phyloP scores from a whole-genome alignment of 2,113 vertebrate genomes.

The Ceyx cyanopectus region DNA sequence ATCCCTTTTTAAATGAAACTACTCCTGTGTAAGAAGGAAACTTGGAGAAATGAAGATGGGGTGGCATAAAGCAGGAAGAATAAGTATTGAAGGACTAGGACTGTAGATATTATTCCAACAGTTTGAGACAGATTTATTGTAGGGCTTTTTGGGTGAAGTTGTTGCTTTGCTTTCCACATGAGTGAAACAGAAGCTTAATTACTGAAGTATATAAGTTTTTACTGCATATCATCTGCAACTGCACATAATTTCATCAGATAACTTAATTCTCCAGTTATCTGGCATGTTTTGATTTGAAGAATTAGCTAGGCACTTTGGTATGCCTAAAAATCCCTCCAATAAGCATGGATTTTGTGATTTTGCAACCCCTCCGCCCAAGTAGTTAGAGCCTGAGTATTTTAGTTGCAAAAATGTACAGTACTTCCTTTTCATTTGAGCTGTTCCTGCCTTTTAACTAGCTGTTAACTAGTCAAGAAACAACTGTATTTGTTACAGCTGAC shows the following conservation, averaged over 20 bases:
- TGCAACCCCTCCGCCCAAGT: not conserved
- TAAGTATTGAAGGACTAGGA: not conserved
- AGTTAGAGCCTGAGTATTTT: not conserved
- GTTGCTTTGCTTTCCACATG: not conserved
- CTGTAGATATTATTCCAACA: not conserved
- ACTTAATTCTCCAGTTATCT: not conserved
- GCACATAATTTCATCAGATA: not conserved
- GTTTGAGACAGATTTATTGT: not conserved
- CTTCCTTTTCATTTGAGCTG: not conserved
- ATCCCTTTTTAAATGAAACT: not conserved
- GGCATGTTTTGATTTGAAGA: not conserved
- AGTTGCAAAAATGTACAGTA: not conserved
- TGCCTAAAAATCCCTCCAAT: not conserved
- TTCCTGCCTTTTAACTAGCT: conserved; percentile 51
- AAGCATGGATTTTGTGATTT: not conserved
- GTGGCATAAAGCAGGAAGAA: not conserved
- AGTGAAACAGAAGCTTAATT: not conserved
- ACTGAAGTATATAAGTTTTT: not conserved
- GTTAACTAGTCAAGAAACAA: conserved; percentile 54
- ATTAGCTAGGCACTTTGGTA: not conserved
- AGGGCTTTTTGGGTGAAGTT: not conserved
- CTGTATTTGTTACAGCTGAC: conserved; percentile 71
- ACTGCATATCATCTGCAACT: not conserved
- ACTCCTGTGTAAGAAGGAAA: not conserved
- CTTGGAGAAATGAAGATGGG: not conserved